Base-by-base conservation (phyloP, 2,797 vertebrate species). In the Sebastes paucispinis region DNA sequence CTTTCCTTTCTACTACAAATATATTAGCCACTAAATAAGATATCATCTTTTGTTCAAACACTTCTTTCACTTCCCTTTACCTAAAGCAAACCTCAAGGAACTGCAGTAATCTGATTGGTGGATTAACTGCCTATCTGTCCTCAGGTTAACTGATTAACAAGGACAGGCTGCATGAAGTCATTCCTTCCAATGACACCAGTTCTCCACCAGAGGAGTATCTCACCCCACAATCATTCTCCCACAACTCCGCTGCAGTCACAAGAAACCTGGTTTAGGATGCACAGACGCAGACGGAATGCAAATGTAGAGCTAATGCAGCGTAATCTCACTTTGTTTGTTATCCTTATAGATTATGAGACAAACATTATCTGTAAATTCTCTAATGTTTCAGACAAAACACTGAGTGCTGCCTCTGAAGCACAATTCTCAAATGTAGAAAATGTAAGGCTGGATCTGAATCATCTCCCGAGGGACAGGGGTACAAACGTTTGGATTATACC, bases 161-260 rank as follows among this genome's bases (percentile, higher is more conserved):
- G n/a, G 14, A n/a, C 59, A n/a, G 16, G 5, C 12, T 32, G 25
- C 18, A 4, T 29, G 11, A 22, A 76, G 43, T 31, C n/a, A 8
- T 3, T 39, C 34, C 55, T 81, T 88, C 75, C 76, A 84, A 18
- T 84, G 13, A 29, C 1, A 22, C 4, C 4, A 75, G 20, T 79
- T 69, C 36, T 79, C 91, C 90, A 91, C 78, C 55, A 89, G 89
- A 87, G 87, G 83, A 69, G 25, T 29, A 24, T 87, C 86, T 81
- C 1, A 2, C 57, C 20, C 60, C 87, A 83, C 32, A 39, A 20
- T 67, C 52, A 32, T 1, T 18, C 36, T 39, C 54, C 57, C 29
- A 59, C 13, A 47, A 29, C 18, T 16, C 70, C 29, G n/a, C 77
- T 43, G 58, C n/a, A 69, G 65, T 43, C 39, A 59, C n/a, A 68